Evolutionary conservation across 2,888 invertebrate species (phyloP).

Genomic region (Sinodicranocentrus sp.): DNA sequence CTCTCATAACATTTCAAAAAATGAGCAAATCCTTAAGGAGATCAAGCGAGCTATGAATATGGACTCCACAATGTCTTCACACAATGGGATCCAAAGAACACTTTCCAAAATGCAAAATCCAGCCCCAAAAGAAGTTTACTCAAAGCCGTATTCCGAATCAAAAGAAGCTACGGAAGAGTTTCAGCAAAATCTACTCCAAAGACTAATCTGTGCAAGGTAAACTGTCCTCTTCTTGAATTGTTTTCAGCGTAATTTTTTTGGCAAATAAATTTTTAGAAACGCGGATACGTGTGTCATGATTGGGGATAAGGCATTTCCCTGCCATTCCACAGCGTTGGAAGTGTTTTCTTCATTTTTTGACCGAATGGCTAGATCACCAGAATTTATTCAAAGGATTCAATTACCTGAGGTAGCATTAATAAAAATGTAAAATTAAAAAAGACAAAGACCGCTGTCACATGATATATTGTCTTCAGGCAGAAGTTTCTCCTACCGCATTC

Average conservation of each 20-base stretch:
- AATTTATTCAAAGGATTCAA: slow-evolving; percentile 63
- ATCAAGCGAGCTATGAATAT: slow-evolving; percentile 42
- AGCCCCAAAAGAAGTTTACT: slow-evolving; percentile 20
- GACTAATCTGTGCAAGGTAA: too few species aligned
- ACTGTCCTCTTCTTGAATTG: too few species aligned
- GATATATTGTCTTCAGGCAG: slow-evolving; percentile 15
- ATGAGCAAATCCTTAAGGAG: slow-evolving; percentile 43
- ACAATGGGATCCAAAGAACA: neutral
- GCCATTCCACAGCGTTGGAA: slow-evolving; percentile 72
- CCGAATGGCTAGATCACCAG: slow-evolving; percentile 63
- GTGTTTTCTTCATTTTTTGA: slow-evolving; percentile 73
- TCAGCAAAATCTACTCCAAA: slow-evolving; percentile 64
- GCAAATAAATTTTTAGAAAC: too few species aligned
- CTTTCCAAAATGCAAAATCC: neutral
- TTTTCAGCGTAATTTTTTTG: too few species aligned
- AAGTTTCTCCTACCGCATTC: slow-evolving; percentile 66
- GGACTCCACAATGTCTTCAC: too few species aligned
- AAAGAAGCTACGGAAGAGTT: slow-evolving; percentile 59
- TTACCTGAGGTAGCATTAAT: slow-evolving; percentile 70
- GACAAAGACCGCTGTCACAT: too few species aligned
- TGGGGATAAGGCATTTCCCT: slow-evolving; percentile 71
- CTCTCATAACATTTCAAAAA: neutral
- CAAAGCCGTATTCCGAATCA: slow-evolving; percentile 40
- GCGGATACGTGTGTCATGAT: slow-evolving; percentile 72
- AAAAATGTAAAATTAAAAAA: neutral